These are phyloP conservation scores for Aquatica leii DNA, from an alignment of 2,888 invertebrate genomes.

Conservation along the genomic window DNA sequence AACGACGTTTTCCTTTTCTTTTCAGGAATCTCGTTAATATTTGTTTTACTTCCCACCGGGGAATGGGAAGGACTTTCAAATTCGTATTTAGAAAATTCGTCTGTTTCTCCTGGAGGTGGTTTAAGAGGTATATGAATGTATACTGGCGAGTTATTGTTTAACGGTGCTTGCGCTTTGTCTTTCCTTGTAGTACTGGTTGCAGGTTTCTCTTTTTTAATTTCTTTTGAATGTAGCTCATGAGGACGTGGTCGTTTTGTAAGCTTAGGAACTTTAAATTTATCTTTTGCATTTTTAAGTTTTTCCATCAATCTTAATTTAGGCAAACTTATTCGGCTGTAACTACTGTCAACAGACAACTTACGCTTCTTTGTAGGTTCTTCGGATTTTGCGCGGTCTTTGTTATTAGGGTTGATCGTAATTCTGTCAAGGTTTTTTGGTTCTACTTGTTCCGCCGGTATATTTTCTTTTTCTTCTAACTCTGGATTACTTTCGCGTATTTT, in stretches of 20 bases:
- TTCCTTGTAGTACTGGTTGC: neutral
- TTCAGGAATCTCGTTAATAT: conserved; percentile 2
- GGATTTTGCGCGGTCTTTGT: conserved; percentile 45
- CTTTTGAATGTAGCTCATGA: conserved; percentile 17
- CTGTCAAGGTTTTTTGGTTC: neutral
- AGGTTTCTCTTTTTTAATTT: conserved; percentile 11
- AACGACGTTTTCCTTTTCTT: conserved; percentile 26
- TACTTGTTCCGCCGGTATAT: conserved; percentile 5
- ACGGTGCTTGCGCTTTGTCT: neutral
- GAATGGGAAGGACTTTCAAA: conserved; percentile 27
- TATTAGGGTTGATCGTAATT: neutral
- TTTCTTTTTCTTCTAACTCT: conserved; percentile 21
- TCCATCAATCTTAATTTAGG: conserved; percentile 51
- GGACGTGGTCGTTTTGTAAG: conserved; percentile 25
- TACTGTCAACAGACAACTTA: conserved; percentile 52
- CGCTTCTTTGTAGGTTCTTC: conserved; percentile 53
- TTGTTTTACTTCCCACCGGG: conserved; percentile 18
- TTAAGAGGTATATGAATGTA: conserved; percentile 60
- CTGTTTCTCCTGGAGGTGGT: conserved; percentile 56
- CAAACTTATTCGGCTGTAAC: conserved; percentile 52
- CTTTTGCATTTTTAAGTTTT: conserved; percentile 30
- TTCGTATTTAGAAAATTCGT: conserved; percentile 56
- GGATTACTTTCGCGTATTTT: conserved; percentile 29
- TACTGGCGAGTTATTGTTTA: conserved; percentile 43
- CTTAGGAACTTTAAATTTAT: conserved; percentile 19